Base-by-base conservation (phyloP, 2,888 invertebrate species). In the Campoletis raptor region DNA sequence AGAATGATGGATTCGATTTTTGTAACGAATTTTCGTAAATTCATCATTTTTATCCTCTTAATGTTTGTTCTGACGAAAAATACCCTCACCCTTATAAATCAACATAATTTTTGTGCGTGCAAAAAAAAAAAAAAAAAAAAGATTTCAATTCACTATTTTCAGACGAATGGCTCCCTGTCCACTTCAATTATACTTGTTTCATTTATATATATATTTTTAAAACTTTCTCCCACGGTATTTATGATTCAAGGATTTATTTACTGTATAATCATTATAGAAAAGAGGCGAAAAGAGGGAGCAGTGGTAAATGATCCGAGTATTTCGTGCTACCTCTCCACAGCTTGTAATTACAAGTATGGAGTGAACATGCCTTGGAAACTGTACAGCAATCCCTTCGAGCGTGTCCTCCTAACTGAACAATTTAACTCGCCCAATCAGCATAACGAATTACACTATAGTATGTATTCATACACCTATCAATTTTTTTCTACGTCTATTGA, bases 391-490 rank as follows among this genome's bases (percentile, higher is more conserved):
- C 88, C 88, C 88, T 86, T 90, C 88, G 88, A 91, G 85, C 91
- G 90, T 91, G 85, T 90, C 88, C 86, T 77, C 87, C 82, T 87
- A 85, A 88, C 88, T 85, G 89, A 88, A 85, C 90, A 91, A 87
- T 88, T 85, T 81, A 86, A 87, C 87, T 90, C 86, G 88, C 66
- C 64, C 84, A 88, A 90, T 90, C 86, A 86, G 81, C 83, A 76
- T 83, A 89, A 90, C 87, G 83, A 87, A 86, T 87, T 21, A 57
- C 61, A 24, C 48, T 10, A 40, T 64, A n/a, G 42, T 45, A 37
- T 7, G 37, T 40, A 78, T 61, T 36, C 18, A 70, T 48, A 42
- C 37, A 36, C 30, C 48, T 54, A 69, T 78, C 21, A 54, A 37
- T 67, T 57, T 69, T 21, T 69, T 61, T 69, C 76, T 61, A 21